These are phyloP conservation scores for Proteles cristata DNA, from an alignment of 2,113 vertebrate species.

Conservation along the genomic window DNA sequence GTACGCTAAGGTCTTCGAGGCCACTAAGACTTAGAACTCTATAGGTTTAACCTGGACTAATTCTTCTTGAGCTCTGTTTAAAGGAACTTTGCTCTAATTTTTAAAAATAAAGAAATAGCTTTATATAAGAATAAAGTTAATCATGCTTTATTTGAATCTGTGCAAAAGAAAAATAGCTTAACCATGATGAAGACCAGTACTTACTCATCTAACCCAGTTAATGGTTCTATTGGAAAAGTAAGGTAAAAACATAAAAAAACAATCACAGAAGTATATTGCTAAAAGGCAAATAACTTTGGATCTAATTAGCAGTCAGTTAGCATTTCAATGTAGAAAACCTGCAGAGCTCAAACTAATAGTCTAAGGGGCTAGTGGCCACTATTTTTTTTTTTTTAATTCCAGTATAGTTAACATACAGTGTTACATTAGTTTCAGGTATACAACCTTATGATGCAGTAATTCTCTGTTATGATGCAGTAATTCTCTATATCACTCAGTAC, in stretches of 20 bases:
- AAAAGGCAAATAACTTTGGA: conserved; percentile 76
- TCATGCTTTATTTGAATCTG: conserved; percentile 61
- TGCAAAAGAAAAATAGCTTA: conserved; percentile 48
- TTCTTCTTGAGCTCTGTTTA: not conserved
- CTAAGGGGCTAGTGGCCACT: not conserved
- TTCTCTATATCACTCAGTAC: not conserved
- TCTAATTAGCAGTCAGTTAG: conserved; percentile 47
- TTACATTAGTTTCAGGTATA: not conserved
- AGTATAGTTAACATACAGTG: not conserved
- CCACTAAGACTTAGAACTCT: conserved; percentile 8
- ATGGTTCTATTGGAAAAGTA: conserved; percentile 64
- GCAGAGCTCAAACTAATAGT: conserved; percentile 67
- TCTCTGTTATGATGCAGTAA: not conserved
- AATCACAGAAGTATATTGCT: conserved; percentile 68
- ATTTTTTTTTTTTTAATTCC: not conserved
- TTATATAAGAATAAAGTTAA: conserved; percentile 5
- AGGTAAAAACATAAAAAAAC: conserved; percentile 36
- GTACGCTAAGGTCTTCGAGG: conserved; percentile 59
- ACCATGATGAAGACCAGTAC: conserved; percentile 44
- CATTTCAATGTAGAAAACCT: conserved; percentile 37
- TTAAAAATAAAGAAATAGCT: conserved; percentile 14
- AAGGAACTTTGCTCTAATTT: not conserved
- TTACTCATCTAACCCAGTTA: conserved; percentile 66
- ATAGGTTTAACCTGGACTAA: conserved; percentile 58
- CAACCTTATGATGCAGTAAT: not conserved